Percentiles rank a stretch among this genome's conserved stretches.
Conservation (phyloP, 2,888 invertebrate genomes). For the Peribatodes rhomboidaria region DNA sequence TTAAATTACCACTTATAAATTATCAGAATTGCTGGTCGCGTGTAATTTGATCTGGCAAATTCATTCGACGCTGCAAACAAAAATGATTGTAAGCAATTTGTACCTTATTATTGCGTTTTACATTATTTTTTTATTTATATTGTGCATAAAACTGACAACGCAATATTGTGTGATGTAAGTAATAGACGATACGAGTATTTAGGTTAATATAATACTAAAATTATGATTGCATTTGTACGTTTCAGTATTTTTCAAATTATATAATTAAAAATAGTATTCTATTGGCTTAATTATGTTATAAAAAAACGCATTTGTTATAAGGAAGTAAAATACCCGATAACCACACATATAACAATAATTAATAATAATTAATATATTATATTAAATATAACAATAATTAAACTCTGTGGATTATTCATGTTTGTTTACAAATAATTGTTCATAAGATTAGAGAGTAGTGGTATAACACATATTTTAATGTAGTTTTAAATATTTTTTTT, state of each 20-base stretch:
- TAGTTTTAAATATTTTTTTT: neutral
- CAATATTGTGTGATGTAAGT: neutral
- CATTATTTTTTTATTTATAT: neutral
- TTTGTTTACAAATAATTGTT: neutral
- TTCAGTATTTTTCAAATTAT: too few species aligned
- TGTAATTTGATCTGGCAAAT: constrained; percentile 42
- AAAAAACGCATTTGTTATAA: neutral
- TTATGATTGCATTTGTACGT: too few species aligned
- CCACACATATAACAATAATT: too few species aligned
- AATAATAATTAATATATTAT: too few species aligned
- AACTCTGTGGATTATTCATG: too few species aligned
- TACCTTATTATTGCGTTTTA: constrained; percentile 25
- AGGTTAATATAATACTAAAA: neutral
- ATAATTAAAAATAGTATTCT: too few species aligned
- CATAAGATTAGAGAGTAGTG: neutral
- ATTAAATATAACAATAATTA: too few species aligned
- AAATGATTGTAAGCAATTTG: constrained; percentile 32
- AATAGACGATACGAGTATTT: constrained; percentile 1
- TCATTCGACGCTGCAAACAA: constrained; percentile 33
- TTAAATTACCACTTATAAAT: constrained; percentile 24
- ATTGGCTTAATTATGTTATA: neutral
- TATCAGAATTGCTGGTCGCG: constrained; percentile 32
- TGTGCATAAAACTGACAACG: neutral
- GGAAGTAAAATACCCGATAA: too few species aligned
- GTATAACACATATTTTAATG: neutral